Percentiles rank a stretch among this genome's conserved stretches.
Conservation (phyloP, 1,140 invertebrate species). For the Harlomillsia oculata region DNA sequence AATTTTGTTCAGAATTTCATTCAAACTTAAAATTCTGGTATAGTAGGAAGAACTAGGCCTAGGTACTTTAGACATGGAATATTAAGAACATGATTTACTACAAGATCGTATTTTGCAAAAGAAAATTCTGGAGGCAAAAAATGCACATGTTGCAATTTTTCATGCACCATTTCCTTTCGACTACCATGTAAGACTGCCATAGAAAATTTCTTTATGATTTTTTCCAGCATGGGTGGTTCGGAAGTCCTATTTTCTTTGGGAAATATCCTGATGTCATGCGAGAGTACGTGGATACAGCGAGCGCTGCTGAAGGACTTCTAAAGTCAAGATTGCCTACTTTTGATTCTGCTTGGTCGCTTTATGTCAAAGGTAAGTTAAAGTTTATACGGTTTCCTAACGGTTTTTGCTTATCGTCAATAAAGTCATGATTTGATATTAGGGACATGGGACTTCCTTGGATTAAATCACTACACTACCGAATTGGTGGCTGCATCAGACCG, state of each 20-base stretch:
- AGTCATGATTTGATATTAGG: too few species aligned
- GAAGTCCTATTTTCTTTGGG: slow-evolving; percentile 39
- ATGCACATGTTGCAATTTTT: too few species aligned
- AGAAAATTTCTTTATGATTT: neutral
- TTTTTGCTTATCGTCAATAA: slow-evolving; percentile 35
- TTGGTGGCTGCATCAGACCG: neutral
- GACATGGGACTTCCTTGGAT: slow-evolving; percentile 29
- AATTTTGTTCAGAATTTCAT: too few species aligned
- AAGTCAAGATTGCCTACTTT: slow-evolving; percentile 29
- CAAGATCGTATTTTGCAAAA: too few species aligned
- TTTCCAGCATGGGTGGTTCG: slow-evolving; percentile 43
- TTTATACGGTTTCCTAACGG: slow-evolving; percentile 42
- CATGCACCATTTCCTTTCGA: too few species aligned
- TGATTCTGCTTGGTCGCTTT: slow-evolving; percentile 37
- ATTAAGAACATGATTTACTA: too few species aligned
- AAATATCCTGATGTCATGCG: slow-evolving; percentile 39
- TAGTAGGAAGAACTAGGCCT: too few species aligned
- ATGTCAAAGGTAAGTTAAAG: slow-evolving; percentile 42
- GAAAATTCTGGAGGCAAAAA: too few species aligned
- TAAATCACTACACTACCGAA: slow-evolving; percentile 28
- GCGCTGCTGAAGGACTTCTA: slow-evolving; percentile 15
- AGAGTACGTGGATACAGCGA: slow-evolving; percentile 16
- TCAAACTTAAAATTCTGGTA: too few species aligned
- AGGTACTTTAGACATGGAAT: too few species aligned
- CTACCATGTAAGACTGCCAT: too few species aligned